These are phyloP conservation scores for Thelaira solivaga DNA, from an alignment of 2,888 invertebrate species.

Conservation along the genomic window DNA sequence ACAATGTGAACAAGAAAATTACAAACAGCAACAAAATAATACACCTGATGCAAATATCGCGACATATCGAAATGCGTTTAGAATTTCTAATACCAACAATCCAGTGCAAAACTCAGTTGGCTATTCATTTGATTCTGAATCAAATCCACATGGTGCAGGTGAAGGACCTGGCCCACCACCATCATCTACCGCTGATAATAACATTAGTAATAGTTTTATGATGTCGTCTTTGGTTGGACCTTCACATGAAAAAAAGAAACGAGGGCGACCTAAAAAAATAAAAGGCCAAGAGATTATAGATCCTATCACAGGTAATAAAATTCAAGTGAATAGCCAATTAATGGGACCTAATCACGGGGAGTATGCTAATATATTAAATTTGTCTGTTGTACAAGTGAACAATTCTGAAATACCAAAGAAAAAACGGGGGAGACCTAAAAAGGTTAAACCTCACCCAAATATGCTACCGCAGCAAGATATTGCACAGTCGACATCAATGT, in stretches of 20 bases:
- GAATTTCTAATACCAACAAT: conserved; percentile 15
- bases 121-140: conserved; percentile 33
- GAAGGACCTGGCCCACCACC: conserved; percentile 38
- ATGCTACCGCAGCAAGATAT: conserved; percentile 76
- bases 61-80: conserved; percentile 6
- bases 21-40: conserved; percentile 40
- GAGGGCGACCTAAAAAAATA: conserved; percentile 91
- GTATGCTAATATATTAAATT: conserved; percentile 71
- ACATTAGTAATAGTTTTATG: conserved; percentile 32
- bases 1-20: conserved; percentile 79
- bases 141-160: conserved; percentile 8
- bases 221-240: conserved; percentile 41
- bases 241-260: conserved; percentile 87
- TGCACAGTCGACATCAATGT: conserved; percentile 76
- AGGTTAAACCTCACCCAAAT: conserved; percentile 80
- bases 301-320: conserved; percentile 79
- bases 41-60: background rate
- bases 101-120: conserved; percentile 23
- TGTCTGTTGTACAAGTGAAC: conserved; percentile 71
- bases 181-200: background rate
- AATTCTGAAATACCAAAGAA: conserved; percentile 85
- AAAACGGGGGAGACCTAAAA: conserved; percentile 92
- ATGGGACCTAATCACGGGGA: conserved; percentile 77
- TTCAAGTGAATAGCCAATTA: conserved; percentile 53
- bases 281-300: conserved; percentile 76